These are phyloP conservation scores for Cartodere bifasciata DNA, from an alignment of 2,888 invertebrate genomes.

Conservation along the genomic window DNA sequence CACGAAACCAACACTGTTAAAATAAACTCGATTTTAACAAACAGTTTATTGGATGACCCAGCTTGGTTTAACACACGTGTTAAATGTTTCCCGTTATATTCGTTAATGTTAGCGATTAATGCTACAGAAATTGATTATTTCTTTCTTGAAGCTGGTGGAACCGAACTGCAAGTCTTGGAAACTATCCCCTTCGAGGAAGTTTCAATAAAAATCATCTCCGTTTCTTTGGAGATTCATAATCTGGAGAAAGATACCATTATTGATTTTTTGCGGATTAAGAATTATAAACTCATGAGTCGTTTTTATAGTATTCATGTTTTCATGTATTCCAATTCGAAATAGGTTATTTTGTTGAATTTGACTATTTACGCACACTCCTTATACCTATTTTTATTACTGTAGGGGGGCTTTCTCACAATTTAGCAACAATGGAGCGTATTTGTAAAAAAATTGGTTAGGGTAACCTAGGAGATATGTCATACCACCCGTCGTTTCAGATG, in stretches of 20 bases:
- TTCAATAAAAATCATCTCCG: conserved; percentile 35
- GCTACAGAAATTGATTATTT: conserved; percentile 56
- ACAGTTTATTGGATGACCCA: conserved; percentile 40
- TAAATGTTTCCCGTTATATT: conserved; percentile 75
- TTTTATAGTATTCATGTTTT: conserved; percentile 31
- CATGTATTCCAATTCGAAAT: too few relatives aligned
- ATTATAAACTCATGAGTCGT: conserved; percentile 29
- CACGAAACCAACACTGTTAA: conserved; percentile 36
- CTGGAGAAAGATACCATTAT: conserved; percentile 30
- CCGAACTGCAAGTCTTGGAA: conserved; percentile 41
- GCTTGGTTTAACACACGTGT: conserved; percentile 58
- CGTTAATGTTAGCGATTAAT: conserved; percentile 65
- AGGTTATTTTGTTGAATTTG: too few relatives aligned
- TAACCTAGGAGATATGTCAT: too few relatives aligned
- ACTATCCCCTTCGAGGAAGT: conserved; percentile 45
- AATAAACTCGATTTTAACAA: conserved; percentile 39
- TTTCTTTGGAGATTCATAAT: conserved; percentile 28
- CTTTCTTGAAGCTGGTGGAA: conserved; percentile 48
- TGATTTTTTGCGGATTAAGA: conserved; percentile 30
- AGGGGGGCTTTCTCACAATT: too few relatives aligned
- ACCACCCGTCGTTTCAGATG: too few relatives aligned
- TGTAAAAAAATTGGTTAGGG: too few relatives aligned
- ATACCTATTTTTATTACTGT: too few relatives aligned
- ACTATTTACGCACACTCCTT: too few relatives aligned
- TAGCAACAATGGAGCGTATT: too few relatives aligned